Base-by-base conservation (phyloP, 2,797 vertebrate species). In the Ctenosaura bakeri region DNA sequence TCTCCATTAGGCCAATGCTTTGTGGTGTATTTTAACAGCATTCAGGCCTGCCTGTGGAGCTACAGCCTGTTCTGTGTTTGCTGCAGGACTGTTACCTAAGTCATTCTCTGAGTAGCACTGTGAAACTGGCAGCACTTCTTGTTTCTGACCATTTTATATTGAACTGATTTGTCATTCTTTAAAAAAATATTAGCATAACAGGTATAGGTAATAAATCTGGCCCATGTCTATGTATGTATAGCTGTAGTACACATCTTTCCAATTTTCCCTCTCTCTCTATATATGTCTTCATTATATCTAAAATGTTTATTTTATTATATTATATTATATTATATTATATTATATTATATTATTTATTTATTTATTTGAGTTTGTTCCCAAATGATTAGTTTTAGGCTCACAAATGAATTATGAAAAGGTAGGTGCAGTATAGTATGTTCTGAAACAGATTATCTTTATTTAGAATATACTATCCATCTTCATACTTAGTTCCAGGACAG, bases 1-100 rank as follows among this genome's bases (percentile, higher is more conserved):
- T 59, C 82, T 94, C 94, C 92, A 88, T 95, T 94, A 92, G 77
- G 18, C 83, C 91, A 84, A 84, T 90, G 81, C 85, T 87, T 94
- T 87, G 62, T 93, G 85, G 62, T 87, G 1, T 83, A 83, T 87
- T 66, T 89, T 87, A 94, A 69, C 71, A 92, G 22, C 88, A 86
- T 91, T 95, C n/a, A 4, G 20, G 20, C 90, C 38, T 74, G 69
- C 87, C 73, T 94, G 93, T 91, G 85, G 92, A 42, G 83, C 89
- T 92, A 52, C 92, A 91, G 83, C 88, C 88, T 69, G 1, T 32
- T 35, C 73, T 26, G 4, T 89, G 22, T 85, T 90, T 22, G 3
- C 66, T 91, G 24, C 56, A 92, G 42, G 50, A 83, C 22, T 89
- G 46, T 86, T 83, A 85, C 92, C 92, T 0, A 66, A 87, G 0